Conservation (phyloP, 2,797 vertebrate species). For the Philypnodon macrostomus region DNA sequence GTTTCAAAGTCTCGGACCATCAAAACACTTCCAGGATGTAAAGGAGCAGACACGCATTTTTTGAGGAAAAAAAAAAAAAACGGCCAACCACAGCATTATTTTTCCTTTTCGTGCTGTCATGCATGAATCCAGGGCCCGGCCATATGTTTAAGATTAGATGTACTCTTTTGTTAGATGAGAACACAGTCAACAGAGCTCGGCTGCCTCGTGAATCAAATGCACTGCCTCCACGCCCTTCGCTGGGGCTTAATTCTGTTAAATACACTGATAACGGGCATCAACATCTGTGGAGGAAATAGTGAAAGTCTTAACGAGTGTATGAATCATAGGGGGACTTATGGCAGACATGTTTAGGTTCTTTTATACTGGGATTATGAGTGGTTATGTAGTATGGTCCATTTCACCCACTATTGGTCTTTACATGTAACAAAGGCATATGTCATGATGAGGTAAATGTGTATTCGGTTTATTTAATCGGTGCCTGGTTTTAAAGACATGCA, state of each 20-base stretch:
- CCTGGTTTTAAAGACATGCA: no score
- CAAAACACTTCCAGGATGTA: constrained; percentile 24
- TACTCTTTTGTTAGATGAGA: constrained; percentile 65
- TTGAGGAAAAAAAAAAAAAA: constrained; percentile 26
- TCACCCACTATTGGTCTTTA: no score
- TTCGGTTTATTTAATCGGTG: no score
- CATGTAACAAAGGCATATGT: no score
- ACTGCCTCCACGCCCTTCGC: constrained; percentile 40
- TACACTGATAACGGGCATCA: constrained; percentile 26
- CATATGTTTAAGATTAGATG: constrained; percentile 78
- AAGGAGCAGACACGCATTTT: constrained; percentile 33
- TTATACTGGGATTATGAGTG: background rate
- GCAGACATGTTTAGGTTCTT: background rate
- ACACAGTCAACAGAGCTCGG: constrained; percentile 63
- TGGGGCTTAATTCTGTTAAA: constrained; percentile 42
- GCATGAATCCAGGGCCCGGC: constrained; percentile 50
- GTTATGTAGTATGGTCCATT: background rate
- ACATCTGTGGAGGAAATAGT: constrained; percentile 15
- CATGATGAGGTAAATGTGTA: no score
- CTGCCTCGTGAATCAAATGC: constrained; percentile 61
- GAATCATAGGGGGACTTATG: constrained; percentile 1
- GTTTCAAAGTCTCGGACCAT: constrained; percentile 18
- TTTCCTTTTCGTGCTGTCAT: constrained; percentile 62
- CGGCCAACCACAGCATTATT: constrained; percentile 35
- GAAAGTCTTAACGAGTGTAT: background rate